Evolutionary conservation across 2,797 vertebrate genomes (phyloP).

Genomic region (Cossypha dichroa): DNA sequence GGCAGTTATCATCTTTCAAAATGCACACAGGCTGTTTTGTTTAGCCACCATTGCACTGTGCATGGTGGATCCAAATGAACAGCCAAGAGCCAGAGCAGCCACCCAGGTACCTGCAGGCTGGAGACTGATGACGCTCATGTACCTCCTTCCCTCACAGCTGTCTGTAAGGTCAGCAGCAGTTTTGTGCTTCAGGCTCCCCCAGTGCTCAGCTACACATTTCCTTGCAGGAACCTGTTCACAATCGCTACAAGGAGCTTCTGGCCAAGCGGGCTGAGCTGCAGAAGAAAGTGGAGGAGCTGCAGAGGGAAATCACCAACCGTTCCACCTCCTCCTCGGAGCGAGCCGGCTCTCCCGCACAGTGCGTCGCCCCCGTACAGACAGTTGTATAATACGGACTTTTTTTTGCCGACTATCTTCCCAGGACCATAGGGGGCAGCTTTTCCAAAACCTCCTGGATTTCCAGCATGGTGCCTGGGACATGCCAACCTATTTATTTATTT

Average conservation of each 20-base stretch:
- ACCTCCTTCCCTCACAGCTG: neutral
- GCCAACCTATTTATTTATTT: conserved; percentile 74
- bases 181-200: neutral
- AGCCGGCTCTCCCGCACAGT: conserved; percentile 87
- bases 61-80: neutral
- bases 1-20: neutral
- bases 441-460: neutral
- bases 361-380: conserved; percentile 90
- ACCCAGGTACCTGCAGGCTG: accelerated
- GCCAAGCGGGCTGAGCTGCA: conserved; percentile 93
- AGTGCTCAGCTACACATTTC: neutral
- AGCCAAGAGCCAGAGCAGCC: neutral
- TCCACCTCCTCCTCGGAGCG: conserved; percentile 87
- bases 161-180: neutral
- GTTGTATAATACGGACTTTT: conserved; percentile 77
- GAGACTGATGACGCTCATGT: accelerated
- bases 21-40: accelerated
- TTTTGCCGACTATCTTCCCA: neutral
- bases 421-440: neutral
- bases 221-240: conserved; percentile 90
- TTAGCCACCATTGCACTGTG: neutral
- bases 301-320: conserved; percentile 89
- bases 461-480: conserved; percentile 19
- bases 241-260: conserved; percentile 92
- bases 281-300: conserved; percentile 93